Percentiles rank a stretch among this genome's conserved stretches.
These are phyloP conservation scores for Notarius quadriscutis DNA, from an alignment of 2,113 vertebrate genomes.

Conservation along the genomic window DNA sequence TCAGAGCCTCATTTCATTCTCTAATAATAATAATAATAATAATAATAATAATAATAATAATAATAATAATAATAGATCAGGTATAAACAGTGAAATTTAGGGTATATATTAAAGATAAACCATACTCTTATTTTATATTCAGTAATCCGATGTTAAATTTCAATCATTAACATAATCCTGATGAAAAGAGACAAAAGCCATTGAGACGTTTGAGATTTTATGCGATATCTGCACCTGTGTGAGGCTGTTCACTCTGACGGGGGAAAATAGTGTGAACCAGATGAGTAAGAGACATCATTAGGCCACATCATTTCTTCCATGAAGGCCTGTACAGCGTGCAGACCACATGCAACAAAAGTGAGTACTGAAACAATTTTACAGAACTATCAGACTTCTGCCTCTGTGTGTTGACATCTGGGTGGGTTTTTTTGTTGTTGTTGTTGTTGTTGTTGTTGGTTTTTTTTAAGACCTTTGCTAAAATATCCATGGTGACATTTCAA, in stretches of 20 bases:
- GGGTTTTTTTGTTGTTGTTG: too few species aligned
- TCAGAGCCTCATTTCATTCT: too few species aligned
- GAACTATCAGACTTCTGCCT: neutral
- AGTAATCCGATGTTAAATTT: neutral
- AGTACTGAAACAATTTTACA: conserved; percentile 29
- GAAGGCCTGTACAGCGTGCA: conserved; percentile 6
- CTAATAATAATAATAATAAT: too few species aligned
- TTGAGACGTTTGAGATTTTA: neutral
- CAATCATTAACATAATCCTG: neutral
- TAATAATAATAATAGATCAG: neutral
- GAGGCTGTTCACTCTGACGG: neutral
- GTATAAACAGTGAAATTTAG: neutral
- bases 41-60: neutral
- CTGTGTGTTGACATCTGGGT: conserved; percentile 34
- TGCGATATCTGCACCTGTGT: neutral
- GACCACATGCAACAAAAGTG: neutral
- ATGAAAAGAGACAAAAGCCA: neutral
- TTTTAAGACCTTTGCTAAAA: neutral
- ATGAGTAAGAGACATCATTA: conserved; percentile 16
- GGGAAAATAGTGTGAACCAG: conserved; percentile 18
- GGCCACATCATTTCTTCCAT: conserved; percentile 39
- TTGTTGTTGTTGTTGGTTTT: neutral
- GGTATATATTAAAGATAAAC: neutral
- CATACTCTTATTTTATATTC: neutral
- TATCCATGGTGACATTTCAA: conserved; percentile 13